Base-by-base conservation (phyloP, 2,888 invertebrate species). In the Julus scandinavius region DNA sequence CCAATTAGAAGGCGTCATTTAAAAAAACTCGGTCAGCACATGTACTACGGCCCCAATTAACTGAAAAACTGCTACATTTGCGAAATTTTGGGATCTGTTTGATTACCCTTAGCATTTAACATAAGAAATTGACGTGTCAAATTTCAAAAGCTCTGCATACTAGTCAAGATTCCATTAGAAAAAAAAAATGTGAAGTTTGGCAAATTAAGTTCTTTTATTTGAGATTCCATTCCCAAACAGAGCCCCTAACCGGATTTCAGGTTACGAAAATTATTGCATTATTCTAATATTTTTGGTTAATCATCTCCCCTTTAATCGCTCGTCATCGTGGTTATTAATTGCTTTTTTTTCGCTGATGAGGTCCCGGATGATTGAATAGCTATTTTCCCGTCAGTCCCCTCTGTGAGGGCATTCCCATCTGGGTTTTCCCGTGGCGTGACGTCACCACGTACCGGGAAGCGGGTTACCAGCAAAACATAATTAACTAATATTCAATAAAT, bases 311-410 rank as follows among this genome's bases (percentile, higher is more conserved):
- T 29, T 72, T 72, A 72, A 72, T 72, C 29, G 29, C 29, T 72
- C 72, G 72, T 72, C 72, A 72, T 72, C 20, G 6, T 72, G 29
- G 72, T 72, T 72, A 72, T 72, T 72, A 72, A 72, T 72, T 72
- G 20, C 72, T 20, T 11, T 20, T 72, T 72, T 20, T 72, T 20
- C 29, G 29, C 7, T 11, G 72, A 72, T 72, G 29, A 72, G 29
- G 29, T 29, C 29, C 17, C 20, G 29, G 7, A 72, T 29, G 20
- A 29, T 72, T 29, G 29, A 11, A 7, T 11, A 20, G 63, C 20
- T 3, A 29, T 29, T 29, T 72, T 72, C 72, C 72, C 20, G 29
- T 72, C 72, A 29, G 29, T 11, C 63, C n/a, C 15, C 63, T n/a
- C 0, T 11, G 72, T 72, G 63, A 63, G 63, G 17, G 17, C 72